Evolutionary conservation across 2,113 vertebrate species (phyloP).

Genomic region (Hemiscyllium ocellatum): DNA sequence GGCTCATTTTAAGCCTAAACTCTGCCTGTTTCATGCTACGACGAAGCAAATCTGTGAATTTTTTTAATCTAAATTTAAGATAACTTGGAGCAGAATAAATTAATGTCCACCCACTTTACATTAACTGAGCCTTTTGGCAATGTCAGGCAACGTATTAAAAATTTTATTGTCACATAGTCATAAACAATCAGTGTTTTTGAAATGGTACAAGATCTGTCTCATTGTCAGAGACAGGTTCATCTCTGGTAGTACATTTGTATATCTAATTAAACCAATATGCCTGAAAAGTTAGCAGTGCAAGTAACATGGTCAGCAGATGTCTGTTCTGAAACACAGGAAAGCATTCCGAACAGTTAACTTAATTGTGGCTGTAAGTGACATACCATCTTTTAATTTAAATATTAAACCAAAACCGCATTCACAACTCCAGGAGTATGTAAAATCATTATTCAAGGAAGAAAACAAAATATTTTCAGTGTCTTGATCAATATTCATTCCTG

Average conservation of each 20-base stretch:
- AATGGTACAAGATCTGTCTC: not conserved
- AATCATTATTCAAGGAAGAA: not conserved
- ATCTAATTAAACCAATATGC: not conserved
- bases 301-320: not conserved
- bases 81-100: not conserved
- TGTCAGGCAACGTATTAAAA: not conserved
- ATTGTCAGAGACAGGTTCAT: not conserved
- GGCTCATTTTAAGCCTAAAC: not conserved
- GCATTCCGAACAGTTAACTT: not conserved
- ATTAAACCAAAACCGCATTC: not conserved
- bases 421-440: not conserved
- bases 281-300: not conserved
- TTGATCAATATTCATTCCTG: not conserved
- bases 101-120: not conserved
- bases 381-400: not conserved
- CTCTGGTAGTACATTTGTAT: not conserved
- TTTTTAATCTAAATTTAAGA: not conserved
- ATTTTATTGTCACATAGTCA: not conserved
- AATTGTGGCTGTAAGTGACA: not conserved
- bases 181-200: not conserved
- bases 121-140: not conserved
- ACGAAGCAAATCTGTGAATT: not conserved
- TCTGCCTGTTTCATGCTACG: not conserved
- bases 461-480: not conserved
- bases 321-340: not conserved